Evolutionary conservation across 2,113 vertebrate species (phyloP), one percentile per base, ranked within the genome.

Genomic region (Electrona antarctica): DNA sequence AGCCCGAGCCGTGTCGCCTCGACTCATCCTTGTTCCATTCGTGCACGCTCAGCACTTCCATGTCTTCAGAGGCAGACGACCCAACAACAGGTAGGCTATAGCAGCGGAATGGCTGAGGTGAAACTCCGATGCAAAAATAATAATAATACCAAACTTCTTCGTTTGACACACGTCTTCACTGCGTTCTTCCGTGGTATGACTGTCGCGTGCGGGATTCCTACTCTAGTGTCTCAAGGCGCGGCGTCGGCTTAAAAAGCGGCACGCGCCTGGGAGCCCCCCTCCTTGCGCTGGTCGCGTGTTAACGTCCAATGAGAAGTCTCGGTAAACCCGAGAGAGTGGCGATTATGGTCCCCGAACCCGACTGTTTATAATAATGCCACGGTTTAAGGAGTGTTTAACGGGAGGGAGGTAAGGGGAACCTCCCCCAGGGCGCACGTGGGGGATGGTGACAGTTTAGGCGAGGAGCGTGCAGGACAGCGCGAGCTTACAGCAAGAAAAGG

Each of bases 201-300:
- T 79, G 93, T 94, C 92, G 94, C 93, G 93, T 92, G 92, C 93
- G 84, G 88, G 85, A 88, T 88, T 93, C 88, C 94, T 93, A 95
- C 95, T 95, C 94, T 94, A 92, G 90, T 95, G 94, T 95, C 95
- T 91, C 90, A 77, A 92, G 93, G 90, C 92, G 91, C 94, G 70
- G 92, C 91, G 93, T 92, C 91, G 89, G 92, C 94, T 97, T 97
- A 96, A 97, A 95, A 95, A 95, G 95, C 95, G 96, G 96, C 96
- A 97, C 96, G 96, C 96, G 96, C 91, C 96, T 90, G 88, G 83
- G 86, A 94, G 94, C 95, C 95, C 92, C 95, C 95, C 94, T 94
- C 92, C 95, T 94, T 93, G 91, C 95, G 91, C 88, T 88, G 88
- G 96, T 97, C 96, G 96, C 96, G 95, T 97, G 96, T 95, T 88